These are phyloP conservation scores for Megalurothrips usitatus DNA, from an alignment of 2,888 invertebrate species.

Conservation along the genomic window DNA sequence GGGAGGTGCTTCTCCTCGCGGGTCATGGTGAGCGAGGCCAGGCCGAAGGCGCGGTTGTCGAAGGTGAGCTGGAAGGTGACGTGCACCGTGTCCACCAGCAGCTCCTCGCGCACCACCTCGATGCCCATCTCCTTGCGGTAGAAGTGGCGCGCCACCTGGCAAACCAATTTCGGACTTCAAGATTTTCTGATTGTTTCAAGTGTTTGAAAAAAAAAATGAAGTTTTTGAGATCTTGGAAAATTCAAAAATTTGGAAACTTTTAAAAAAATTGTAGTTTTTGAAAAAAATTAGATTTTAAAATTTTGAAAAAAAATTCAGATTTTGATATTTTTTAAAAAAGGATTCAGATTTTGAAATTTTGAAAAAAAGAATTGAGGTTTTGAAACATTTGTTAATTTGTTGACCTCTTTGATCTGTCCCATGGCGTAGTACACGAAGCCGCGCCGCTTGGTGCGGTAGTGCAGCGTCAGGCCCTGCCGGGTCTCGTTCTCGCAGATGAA, in stretches of 20 bases:
- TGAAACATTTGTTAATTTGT: conserved; percentile 37
- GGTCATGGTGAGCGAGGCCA: conserved; percentile 78
- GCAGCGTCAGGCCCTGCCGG: conserved; percentile 83
- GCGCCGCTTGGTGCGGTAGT: conserved; percentile 86
- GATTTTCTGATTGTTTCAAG: too few species aligned
- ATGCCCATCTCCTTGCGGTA: conserved; percentile 94
- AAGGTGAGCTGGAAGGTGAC: conserved; percentile 92
- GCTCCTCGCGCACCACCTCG: conserved; percentile 79
- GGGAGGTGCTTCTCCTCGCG: conserved; percentile 84
- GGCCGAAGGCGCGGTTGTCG: conserved; percentile 85
- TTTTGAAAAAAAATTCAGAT: too few species aligned
- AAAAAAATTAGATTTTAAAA: too few species aligned
- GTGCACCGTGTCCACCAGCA: conserved; percentile 85
- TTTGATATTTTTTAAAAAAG: too few species aligned
- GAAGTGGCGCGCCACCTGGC: conserved; percentile 80
- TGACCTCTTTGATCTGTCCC: conserved; percentile 86
- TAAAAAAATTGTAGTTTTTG: too few species aligned
- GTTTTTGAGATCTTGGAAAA: too few species aligned
- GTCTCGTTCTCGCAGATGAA: conserved; percentile 97
- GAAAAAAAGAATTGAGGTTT: too few species aligned
- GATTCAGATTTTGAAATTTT: too few species aligned
- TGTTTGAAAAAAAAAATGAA: too few species aligned
- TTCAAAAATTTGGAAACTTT: too few species aligned
- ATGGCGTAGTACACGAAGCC: conserved; percentile 96
- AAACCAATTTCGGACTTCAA: too few species aligned